Base-by-base conservation (phyloP, 2,888 invertebrate species). In the Rhodophaea formosa region DNA sequence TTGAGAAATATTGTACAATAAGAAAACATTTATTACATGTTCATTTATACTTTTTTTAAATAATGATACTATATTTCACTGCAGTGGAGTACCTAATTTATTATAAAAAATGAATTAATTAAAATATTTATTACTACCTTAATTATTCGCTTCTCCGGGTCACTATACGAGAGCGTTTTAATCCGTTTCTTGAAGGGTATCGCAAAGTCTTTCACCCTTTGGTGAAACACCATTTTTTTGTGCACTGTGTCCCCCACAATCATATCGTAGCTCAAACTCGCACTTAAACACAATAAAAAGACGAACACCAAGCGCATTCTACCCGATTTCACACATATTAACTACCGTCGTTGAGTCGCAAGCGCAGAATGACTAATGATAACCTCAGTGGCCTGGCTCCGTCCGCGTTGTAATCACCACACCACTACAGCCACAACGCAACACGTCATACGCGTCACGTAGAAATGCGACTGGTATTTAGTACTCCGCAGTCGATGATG, bases 161-260 rank as follows among this genome's bases (percentile, higher is more conserved):
- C 91, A 17, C 62, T 75, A 65, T 82, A 91, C 6, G 84, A 76
- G 53, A 90, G 72, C 39, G 71, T 76, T 66, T 86, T 84, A 7
- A 91, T 83, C 60, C 88, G 79, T 68, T 91, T 91, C 75, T 84
- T 88, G 65, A 91, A 91, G 0, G 90, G 90, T 76, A 91, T 86
- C 17, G 90, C 90, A 35, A 88, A 87, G 56, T 89, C 88, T 68
- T 91, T 91, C 29, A 90, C 77, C 66, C 91, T 83, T 63, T 90
- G 85, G 60, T 91, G 90, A 67, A 88, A 90, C 59, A 91, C 86
- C 90, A 91, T 88, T 74, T 91, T 91, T 62, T 85, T 80, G 63
- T 88, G 90, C 63, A 91, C 88, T 1, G 84, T 88, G 63, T 91
- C 90, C 49, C 90, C 90, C 16, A 84, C 70, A 59, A 90, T 86